Evolutionary conservation across 2,113 vertebrate genomes (phyloP).

Genomic region (Puffinus mauretanicus): DNA sequence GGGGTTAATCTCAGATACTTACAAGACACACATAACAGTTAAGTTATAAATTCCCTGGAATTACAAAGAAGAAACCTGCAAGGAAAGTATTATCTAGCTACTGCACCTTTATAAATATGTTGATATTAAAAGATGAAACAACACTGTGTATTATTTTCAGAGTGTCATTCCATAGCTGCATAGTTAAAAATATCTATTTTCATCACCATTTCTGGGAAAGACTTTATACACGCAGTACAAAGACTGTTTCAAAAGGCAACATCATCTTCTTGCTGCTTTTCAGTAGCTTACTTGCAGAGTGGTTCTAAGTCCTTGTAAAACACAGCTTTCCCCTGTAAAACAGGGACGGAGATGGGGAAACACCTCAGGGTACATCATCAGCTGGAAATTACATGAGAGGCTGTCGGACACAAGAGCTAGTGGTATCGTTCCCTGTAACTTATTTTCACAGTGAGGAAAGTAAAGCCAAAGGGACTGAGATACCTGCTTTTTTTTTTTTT

Average conservation of each 20-base stretch:
- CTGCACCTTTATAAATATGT: not conserved
- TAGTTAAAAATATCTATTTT: slow-evolving; percentile 14
- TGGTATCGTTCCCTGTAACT: not conserved
- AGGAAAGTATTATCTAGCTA: not conserved
- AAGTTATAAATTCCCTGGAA: not conserved
- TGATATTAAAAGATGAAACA: not conserved
- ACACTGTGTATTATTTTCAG: slow-evolving; percentile 9
- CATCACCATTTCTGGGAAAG: slow-evolving; percentile 7
- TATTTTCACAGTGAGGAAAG: not conserved
- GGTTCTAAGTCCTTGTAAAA: not conserved
- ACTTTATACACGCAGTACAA: not conserved
- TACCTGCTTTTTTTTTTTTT: not conserved
- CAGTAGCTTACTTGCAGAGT: not conserved
- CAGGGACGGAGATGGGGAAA: not conserved
- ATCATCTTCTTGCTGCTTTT: not conserved
- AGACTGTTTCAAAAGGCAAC: not conserved
- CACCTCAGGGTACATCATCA: not conserved
- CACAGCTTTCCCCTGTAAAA: not conserved
- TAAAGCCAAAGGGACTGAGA: not conserved
- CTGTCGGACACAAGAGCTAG: not conserved
- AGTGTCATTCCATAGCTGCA: not conserved
- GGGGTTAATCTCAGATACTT: not conserved
- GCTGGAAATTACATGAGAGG: not conserved
- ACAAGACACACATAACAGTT: not conserved
- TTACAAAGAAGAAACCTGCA: not conserved